Evolutionary conservation across 2,888 invertebrate species (phyloP).

Genomic region (Opisthograptis luteolata): DNA sequence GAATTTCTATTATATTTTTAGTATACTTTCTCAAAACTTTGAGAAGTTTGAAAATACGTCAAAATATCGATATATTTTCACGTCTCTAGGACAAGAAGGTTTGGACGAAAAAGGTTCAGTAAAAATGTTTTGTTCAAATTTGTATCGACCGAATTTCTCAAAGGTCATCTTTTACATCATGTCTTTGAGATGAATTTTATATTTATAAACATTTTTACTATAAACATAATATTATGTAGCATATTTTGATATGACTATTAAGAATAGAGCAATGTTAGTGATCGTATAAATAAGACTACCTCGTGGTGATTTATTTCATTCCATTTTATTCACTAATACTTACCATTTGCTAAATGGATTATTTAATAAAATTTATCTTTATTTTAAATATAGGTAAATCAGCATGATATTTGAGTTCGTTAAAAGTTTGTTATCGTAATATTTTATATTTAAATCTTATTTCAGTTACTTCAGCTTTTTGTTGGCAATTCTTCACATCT

Average conservation of each 20-base stretch:
- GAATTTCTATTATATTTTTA: too few relatives aligned
- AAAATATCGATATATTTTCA: too few relatives aligned
- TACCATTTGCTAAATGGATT: conserved; percentile 1
- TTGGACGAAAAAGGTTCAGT: too few relatives aligned
- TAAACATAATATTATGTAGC: not conserved
- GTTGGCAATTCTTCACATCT: conserved; percentile 45
- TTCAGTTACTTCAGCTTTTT: conserved; percentile 31
- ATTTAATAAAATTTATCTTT: not conserved
- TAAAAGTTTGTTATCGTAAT: too few relatives aligned
- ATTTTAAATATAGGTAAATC: conserved; percentile 14
- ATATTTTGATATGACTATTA: not conserved
- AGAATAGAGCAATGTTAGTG: not conserved
- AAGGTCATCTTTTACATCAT: too few relatives aligned
- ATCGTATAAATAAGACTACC: conserved; percentile 2
- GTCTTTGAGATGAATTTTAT: too few relatives aligned
- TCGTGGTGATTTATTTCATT: not conserved
- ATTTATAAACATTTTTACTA: conserved; percentile 1
- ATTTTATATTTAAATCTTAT: too few relatives aligned
- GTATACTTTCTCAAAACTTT: too few relatives aligned
- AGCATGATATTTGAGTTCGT: not conserved
- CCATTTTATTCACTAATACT: not conserved
- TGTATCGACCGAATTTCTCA: too few relatives aligned
- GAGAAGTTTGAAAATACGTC: too few relatives aligned
- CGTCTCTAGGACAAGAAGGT: too few relatives aligned
- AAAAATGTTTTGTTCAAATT: too few relatives aligned